These are phyloP conservation scores for Tenodera sinensis DNA, from an alignment of 2,888 invertebrate species.

Conservation along the genomic window DNA sequence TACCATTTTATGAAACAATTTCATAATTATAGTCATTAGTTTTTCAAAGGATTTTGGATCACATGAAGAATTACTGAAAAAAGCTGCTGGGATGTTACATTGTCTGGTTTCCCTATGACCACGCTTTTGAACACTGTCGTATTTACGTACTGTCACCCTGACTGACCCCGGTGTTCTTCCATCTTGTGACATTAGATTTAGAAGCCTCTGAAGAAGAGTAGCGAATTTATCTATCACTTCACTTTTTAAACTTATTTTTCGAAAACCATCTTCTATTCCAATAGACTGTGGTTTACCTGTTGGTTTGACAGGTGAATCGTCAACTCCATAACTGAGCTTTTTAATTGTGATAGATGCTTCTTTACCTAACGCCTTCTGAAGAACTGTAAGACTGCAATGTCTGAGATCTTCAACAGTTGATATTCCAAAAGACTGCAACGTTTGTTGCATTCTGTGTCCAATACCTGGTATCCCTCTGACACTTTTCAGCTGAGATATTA, in stretches of 20 bases:
- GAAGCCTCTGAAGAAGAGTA: slow-evolving; percentile 63
- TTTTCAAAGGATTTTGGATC: slow-evolving; percentile 49
- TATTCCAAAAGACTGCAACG: slow-evolving; percentile 63
- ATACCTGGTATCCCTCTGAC: slow-evolving; percentile 70
- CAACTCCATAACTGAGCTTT: slow-evolving; percentile 63
- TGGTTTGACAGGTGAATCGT: slow-evolving; percentile 66
- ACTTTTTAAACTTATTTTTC: slow-evolving; percentile 64
- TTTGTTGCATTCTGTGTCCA: slow-evolving; percentile 65
- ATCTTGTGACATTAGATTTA: slow-evolving; percentile 70
- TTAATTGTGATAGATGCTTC: slow-evolving; percentile 21
- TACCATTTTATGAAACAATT: slow-evolving; percentile 35
- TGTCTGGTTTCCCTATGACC: slow-evolving; percentile 74
- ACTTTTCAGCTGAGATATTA: slow-evolving; percentile 62
- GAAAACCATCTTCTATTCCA: slow-evolving; percentile 75
- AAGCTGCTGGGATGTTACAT: slow-evolving; percentile 65
- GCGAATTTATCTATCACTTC: slow-evolving; percentile 71
- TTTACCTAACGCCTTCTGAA: slow-evolving; percentile 50
- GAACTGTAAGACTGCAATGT: slow-evolving; percentile 30
- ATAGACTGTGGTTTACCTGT: slow-evolving; percentile 76
- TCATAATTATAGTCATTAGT: slow-evolving; percentile 32
- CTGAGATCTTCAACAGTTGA: slow-evolving; percentile 61
- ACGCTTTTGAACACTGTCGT: slow-evolving; percentile 61
- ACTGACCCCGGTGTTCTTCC: slow-evolving; percentile 73
- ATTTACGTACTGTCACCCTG: slow-evolving; percentile 70
- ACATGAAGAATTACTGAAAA: slow-evolving; percentile 46